A percentile compares a stretch with the other conserved stretches of the same genome.
phyloP scores from a whole-genome alignment of 53 echinoderm and acorn worm genomes.

The Crossaster papposus region DNA sequence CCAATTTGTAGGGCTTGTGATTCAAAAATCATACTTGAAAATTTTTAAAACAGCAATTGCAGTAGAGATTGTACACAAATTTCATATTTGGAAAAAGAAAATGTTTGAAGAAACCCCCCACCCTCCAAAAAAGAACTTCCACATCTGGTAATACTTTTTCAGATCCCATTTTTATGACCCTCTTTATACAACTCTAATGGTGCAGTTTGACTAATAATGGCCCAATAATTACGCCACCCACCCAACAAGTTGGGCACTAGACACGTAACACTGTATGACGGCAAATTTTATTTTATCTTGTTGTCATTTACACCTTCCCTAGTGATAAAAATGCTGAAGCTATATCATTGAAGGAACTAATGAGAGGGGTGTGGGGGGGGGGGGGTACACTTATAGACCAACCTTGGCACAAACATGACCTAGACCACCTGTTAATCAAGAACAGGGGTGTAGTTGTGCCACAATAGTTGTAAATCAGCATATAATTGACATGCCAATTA shows the following conservation, averaged over 20 bases:
- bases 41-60: no score
- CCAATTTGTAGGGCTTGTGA: no score
- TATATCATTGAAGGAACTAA: background rate
- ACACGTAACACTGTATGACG: slow-evolving; percentile 33
- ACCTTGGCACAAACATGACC: slow-evolving; percentile 12
- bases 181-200: background rate
- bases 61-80: background rate
- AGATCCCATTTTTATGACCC: slow-evolving; percentile 26
- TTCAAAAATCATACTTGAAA: no score
- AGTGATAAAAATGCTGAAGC: background rate
- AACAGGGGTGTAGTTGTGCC: background rate
- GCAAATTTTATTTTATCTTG: slow-evolving; percentile 20
- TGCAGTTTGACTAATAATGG: slow-evolving; percentile 19
- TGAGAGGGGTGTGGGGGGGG: background rate
- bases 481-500: background rate
- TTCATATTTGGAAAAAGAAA: background rate
- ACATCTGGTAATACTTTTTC: slow-evolving; percentile 3
- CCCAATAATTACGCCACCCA: slow-evolving; percentile 25
- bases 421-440: background rate
- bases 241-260: background rate
- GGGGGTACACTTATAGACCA: background rate
- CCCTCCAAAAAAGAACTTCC: background rate
- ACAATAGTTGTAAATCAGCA: background rate
- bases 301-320: slow-evolving; percentile 39
- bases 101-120: background rate